phyloP scores from a whole-genome alignment of 2,797 vertebrate genomes.

The Anguilla obscura region DNA sequence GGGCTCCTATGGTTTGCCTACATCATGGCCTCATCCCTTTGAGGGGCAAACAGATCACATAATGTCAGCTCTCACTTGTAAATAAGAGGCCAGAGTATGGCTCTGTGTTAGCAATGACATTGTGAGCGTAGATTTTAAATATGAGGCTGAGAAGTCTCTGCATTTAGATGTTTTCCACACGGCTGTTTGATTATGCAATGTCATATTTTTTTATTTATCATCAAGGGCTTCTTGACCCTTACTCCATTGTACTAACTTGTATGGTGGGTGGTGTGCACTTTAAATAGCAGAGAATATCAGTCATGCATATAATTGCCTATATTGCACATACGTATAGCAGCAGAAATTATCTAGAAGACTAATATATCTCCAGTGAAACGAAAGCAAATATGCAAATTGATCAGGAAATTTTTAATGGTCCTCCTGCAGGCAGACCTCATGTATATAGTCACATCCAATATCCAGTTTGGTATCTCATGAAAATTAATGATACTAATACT shows the following conservation, averaged over 20 bases:
- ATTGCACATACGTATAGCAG: background rate
- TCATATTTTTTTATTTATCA: background rate
- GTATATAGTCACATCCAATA: background rate
- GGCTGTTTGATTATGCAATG: background rate
- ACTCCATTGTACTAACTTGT: background rate
- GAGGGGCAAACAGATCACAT: background rate
- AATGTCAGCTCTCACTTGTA: background rate
- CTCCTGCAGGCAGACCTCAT: background rate
- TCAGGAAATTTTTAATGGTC: background rate
- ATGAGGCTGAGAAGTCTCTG: background rate
- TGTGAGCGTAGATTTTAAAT: background rate
- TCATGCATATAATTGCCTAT: background rate
- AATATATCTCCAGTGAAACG: background rate
- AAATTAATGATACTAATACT: background rate
- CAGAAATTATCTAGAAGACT: background rate
- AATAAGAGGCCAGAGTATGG: background rate
- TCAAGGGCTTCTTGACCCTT: background rate
- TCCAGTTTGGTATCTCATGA: background rate
- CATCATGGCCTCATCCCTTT: background rate
- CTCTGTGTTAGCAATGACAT: background rate
- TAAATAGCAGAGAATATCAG: background rate
- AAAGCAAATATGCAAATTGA: background rate
- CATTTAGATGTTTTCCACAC: background rate
- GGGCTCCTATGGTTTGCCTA: background rate
- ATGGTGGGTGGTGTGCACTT: background rate